Evolutionary conservation across 23 tunicate genomes (phyloP).

Genomic region (Oikopleura dioica): DNA sequence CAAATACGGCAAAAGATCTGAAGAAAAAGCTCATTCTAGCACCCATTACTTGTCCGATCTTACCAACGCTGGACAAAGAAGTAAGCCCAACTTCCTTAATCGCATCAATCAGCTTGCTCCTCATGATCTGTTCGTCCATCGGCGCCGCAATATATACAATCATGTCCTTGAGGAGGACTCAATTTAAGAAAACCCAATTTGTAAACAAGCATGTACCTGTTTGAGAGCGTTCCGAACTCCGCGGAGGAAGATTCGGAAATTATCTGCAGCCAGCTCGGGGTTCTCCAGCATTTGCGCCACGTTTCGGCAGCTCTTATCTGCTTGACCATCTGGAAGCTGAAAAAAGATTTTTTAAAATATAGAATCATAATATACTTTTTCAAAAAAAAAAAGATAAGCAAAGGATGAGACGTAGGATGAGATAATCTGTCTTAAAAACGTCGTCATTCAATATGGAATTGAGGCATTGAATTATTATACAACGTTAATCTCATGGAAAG

Average conservation of each 20-base stretch:
- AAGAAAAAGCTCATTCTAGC: too few species aligned
- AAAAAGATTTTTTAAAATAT: not conserved
- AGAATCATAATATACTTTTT: not conserved
- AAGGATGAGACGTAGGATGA: not conserved
- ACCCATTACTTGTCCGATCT: too few species aligned
- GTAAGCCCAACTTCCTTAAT: not conserved
- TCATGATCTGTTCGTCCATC: not conserved
- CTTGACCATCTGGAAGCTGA: conserved; percentile 11
- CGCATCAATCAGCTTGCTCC: not conserved
- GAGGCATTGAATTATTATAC: too few species aligned
- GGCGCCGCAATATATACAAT: conserved; percentile 2
- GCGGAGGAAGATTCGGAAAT: not conserved
- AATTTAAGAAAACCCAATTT: too few species aligned
- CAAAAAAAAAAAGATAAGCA: not conserved
- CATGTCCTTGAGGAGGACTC: too few species aligned
- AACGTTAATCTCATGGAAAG: too few species aligned
- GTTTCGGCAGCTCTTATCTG: conserved; percentile 8
- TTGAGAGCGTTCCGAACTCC: not conserved
- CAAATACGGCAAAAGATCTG: not conserved
- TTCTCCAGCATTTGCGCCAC: conserved; percentile 13
- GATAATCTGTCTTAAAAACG: not conserved
- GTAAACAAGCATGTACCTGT: too few species aligned
- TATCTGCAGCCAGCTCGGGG: conserved; percentile 10
- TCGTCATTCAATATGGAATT: not conserved
- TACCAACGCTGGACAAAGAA: not conserved